Evolutionary conservation across 2,888 invertebrate species (phyloP).

Genomic region (Melitaea athalia): DNA sequence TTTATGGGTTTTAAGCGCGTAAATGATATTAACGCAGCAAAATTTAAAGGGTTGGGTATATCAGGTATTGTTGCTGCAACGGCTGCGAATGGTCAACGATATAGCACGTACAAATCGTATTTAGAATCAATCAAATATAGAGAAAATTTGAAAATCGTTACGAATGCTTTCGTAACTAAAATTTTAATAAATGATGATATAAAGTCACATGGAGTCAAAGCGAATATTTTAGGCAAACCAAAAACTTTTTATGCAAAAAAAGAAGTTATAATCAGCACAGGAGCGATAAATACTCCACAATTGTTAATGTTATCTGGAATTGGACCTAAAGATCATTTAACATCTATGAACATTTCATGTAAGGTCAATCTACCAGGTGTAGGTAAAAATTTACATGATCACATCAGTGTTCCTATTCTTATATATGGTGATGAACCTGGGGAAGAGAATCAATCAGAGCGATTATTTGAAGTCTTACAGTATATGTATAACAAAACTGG

Average conservation of each 20-base stretch:
- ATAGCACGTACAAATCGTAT: constrained; percentile 76
- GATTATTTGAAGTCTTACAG: constrained; percentile 58
- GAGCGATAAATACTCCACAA: constrained; percentile 75
- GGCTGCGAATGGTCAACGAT: constrained; percentile 69
- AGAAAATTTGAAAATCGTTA: constrained; percentile 64
- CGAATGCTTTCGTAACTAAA: constrained; percentile 73
- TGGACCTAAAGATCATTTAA: constrained; percentile 66
- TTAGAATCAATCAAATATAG: constrained; percentile 53
- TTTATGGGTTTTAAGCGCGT: constrained; percentile 68
- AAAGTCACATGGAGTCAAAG: constrained; percentile 64
- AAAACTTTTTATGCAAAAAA: constrained; percentile 51
- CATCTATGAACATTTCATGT: constrained; percentile 57
- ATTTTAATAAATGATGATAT: constrained; percentile 71
- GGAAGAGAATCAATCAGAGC: constrained; percentile 45
- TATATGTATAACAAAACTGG: constrained; percentile 80
- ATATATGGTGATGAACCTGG: constrained; percentile 57
- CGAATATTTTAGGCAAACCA: constrained; percentile 47
- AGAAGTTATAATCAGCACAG: constrained; percentile 76
- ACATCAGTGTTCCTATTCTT: constrained; percentile 62
- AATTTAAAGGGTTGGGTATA: constrained; percentile 58
- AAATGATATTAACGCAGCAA: constrained; percentile 65
- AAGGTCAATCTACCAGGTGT: constrained; percentile 69
- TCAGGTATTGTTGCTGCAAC: constrained; percentile 73
- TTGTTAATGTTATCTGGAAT: constrained; percentile 78
- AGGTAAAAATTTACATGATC: constrained; percentile 81